Conservation (phyloP, 2,113 vertebrate genomes). For the Sapajus apella region DNA sequence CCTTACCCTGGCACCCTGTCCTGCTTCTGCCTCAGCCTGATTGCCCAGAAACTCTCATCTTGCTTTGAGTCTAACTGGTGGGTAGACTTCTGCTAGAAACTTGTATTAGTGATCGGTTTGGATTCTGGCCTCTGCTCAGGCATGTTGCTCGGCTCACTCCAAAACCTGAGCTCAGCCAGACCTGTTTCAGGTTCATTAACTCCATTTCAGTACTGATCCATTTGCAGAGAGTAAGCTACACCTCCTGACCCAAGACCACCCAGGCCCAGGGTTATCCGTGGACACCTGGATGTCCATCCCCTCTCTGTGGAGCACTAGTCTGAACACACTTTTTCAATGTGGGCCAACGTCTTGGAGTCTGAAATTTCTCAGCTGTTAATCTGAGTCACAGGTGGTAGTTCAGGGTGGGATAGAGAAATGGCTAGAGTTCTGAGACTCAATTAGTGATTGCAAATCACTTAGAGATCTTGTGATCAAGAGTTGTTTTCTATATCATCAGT, state of each 20-base stretch:
- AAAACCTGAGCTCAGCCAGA: background rate
- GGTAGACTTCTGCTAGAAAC: background rate
- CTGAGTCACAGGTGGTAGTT: background rate
- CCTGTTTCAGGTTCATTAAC: background rate
- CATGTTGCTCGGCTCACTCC: background rate
- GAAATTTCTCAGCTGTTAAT: background rate
- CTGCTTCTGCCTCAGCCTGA: background rate
- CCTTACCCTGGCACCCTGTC: background rate
- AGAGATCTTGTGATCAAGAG: background rate
- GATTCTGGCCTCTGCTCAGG: slow-evolving; percentile 11
- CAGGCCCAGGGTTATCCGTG: background rate
- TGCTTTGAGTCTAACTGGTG: background rate
- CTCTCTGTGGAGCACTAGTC: background rate
- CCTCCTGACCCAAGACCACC: background rate
- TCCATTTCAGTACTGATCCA: background rate
- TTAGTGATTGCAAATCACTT: background rate
- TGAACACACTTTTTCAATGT: background rate
- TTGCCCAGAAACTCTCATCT: background rate
- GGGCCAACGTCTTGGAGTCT: background rate
- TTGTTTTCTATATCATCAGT: background rate
- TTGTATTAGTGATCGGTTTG: background rate
- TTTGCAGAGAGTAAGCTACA: background rate
- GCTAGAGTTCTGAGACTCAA: background rate
- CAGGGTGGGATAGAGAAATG: background rate
- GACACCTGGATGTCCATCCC: background rate